phyloP scores from a whole-genome alignment of 2,113 vertebrate species.

The Trichechus manatus region DNA sequence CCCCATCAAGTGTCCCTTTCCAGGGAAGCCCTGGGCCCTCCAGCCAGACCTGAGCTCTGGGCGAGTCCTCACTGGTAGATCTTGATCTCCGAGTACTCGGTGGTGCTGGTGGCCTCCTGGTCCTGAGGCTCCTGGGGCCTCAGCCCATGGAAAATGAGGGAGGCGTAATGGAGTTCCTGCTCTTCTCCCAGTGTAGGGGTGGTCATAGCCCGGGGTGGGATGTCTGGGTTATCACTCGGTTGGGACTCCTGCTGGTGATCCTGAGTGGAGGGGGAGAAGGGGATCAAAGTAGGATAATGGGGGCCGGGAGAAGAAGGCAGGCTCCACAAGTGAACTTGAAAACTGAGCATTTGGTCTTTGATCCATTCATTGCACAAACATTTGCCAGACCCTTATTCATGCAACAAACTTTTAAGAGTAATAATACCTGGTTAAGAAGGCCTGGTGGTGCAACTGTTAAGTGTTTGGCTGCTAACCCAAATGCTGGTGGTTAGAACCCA shows the following conservation, averaged over 20 bases:
- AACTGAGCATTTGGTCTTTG: background rate
- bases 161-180: background rate
- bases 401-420: background rate
- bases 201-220: rapidly evolving
- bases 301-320: background rate
- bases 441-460: too few relatives aligned
- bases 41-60: too few relatives aligned
- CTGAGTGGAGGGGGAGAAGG: background rate
- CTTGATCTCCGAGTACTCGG: slow-evolving; percentile 14
- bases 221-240: background rate
- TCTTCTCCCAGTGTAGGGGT: background rate
- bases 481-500: too few relatives aligned
- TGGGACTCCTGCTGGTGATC: background rate
- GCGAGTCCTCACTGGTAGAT: rapidly evolving
- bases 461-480: too few relatives aligned
- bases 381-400: background rate
- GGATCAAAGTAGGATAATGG: background rate
- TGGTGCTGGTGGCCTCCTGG: background rate
- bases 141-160: background rate
- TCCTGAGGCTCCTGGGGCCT: background rate
- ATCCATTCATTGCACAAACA: background rate
- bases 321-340: background rate
- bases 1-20: background rate
- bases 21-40: background rate
- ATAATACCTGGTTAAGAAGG: background rate